Percentiles rank a stretch among this genome's conserved stretches.
These are phyloP conservation scores for Tineola bisselliella DNA, from an alignment of 2,888 invertebrate genomes.

Conservation along the genomic window DNA sequence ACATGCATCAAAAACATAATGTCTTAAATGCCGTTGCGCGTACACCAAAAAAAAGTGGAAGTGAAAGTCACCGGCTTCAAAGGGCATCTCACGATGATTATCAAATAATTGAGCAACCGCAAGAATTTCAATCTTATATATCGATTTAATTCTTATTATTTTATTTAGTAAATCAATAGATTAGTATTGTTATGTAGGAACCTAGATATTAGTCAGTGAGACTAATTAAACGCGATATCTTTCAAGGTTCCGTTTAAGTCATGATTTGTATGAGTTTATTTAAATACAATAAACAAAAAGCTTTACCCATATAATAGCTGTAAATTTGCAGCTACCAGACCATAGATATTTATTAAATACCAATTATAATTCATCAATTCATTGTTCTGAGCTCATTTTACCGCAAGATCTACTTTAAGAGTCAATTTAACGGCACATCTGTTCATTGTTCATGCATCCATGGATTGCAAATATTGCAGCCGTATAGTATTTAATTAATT, in stretches of 20 bases:
- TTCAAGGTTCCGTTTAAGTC: no score
- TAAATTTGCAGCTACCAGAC: background rate
- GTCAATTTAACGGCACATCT: conserved; percentile 37
- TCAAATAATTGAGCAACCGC: conserved; percentile 1
- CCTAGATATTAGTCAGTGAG: no score
- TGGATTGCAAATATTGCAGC: conserved; percentile 15
- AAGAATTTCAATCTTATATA: background rate
- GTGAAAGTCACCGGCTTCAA: conserved; percentile 10
- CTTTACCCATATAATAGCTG: background rate
- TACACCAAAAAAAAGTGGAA: conserved; percentile 8
- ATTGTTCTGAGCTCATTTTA: conserved; percentile 25
- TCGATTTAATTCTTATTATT: background rate
- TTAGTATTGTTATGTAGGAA: no score
- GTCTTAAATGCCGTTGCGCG: background rate
- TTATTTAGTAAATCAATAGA: no score
- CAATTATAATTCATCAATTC: background rate
- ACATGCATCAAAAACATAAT: background rate
- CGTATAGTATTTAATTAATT: no score
- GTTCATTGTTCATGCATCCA: conserved; percentile 29
- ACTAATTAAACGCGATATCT: no score
- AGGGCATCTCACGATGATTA: conserved; percentile 5
- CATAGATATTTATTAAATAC: background rate
- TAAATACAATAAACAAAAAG: background rate
- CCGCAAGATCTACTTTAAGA: conserved; percentile 51
- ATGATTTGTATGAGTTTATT: no score